A percentile compares a stretch with the other conserved stretches of the same genome.
These are phyloP conservation scores for Lepidurus packardi DNA, from an alignment of 1,140 invertebrate genomes.

Conservation along the genomic window DNA sequence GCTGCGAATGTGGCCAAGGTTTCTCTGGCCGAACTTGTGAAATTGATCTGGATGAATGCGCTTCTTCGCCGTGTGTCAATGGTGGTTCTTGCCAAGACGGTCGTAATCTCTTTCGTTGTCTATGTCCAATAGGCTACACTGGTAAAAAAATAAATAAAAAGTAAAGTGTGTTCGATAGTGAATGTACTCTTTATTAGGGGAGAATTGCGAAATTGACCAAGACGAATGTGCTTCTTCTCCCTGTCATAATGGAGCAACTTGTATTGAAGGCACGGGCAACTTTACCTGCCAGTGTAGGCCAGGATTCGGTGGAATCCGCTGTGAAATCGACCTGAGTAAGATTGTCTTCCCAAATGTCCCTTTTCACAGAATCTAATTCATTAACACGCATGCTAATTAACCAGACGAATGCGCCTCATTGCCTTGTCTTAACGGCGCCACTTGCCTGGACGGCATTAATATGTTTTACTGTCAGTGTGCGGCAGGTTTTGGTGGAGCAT, in stretches of 20 bases:
- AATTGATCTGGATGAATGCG: conserved; percentile 42
- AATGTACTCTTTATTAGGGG: conserved; percentile 36
- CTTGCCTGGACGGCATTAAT: conserved; percentile 66
- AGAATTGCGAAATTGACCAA: conserved; percentile 35
- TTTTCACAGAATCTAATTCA: conserved; percentile 22
- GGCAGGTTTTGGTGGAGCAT: conserved; percentile 61
- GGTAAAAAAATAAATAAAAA: conserved; percentile 70
- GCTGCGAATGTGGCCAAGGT: conserved; percentile 38
- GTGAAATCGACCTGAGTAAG: conserved; percentile 36
- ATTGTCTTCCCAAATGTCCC: background rate
- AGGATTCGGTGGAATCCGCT: conserved; percentile 33
- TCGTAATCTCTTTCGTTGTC: conserved; percentile 66
- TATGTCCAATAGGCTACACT: conserved; percentile 73
- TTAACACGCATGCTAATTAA: conserved; percentile 38
- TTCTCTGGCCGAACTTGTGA: conserved; percentile 37
- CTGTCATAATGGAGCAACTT: conserved; percentile 37
- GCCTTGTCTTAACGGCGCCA: conserved; percentile 48
- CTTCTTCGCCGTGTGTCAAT: conserved; percentile 40
- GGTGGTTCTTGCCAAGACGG: conserved; percentile 65
- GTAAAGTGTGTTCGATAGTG: conserved; percentile 40
- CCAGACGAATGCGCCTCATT: conserved; percentile 39
- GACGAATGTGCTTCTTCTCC: conserved; percentile 42
- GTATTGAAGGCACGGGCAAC: conserved; percentile 37
- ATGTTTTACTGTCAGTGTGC: conserved; percentile 67
- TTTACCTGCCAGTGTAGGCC: conserved; percentile 32